phyloP scores from a whole-genome alignment of 1,140 invertebrate genomes.

The Andricus grossulariae region DNA sequence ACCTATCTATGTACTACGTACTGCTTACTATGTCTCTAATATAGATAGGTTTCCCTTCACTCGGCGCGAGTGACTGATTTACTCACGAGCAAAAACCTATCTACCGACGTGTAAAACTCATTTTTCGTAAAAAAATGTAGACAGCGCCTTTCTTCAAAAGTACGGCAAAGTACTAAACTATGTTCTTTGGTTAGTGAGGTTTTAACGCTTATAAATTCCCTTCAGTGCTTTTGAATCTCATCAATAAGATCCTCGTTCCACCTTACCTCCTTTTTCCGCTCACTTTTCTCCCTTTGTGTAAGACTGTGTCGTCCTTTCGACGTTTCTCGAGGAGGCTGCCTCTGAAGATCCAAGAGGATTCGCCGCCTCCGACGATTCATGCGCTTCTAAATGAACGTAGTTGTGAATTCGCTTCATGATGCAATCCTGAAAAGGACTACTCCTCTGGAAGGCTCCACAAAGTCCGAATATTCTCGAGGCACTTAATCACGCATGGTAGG shows the following conservation, averaged over 20 bases:
- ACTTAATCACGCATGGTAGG: constrained; percentile 19
- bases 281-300: not conserved
- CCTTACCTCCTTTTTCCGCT: not conserved
- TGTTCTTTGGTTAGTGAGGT: not conserved
- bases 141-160: too few species aligned
- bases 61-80: too few species aligned
- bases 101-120: too few species aligned
- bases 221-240: constrained; percentile 1
- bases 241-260: not conserved
- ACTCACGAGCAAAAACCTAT: too few species aligned
- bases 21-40: too few species aligned
- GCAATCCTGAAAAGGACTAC: constrained; percentile 5
- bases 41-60: too few species aligned
- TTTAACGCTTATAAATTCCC: constrained; percentile 22
- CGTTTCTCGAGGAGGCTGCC: not conserved
- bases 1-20: too few species aligned
- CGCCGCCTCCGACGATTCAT: not conserved
- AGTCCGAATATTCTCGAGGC: constrained; percentile 19
- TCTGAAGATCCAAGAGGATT: constrained; percentile 12
- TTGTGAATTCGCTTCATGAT: not conserved
- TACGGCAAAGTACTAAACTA: not conserved
- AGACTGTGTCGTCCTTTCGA: constrained; percentile 14
- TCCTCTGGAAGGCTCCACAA: constrained; percentile 14
- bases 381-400: constrained; percentile 6
- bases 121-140: too few species aligned